Evolutionary conservation across 1,140 invertebrate species (phyloP).

Genomic region (Hylyphantes graminicola): DNA sequence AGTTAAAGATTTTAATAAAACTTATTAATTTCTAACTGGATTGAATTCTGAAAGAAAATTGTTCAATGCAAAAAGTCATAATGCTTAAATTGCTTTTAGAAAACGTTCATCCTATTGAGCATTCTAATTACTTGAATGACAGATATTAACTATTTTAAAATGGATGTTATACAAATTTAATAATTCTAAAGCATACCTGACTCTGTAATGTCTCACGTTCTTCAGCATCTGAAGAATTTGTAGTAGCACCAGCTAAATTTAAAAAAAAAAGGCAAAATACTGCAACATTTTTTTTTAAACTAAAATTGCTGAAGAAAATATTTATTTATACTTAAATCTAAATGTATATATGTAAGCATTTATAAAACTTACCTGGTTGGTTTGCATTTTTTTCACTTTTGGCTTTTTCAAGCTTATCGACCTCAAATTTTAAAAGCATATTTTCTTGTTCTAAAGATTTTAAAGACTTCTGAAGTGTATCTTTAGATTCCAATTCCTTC

Average conservation of each 20-base stretch:
- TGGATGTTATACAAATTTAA: too few species aligned
- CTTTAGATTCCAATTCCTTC: constrained; percentile 11
- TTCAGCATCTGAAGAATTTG: constrained; percentile 63
- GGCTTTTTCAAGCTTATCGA: constrained; percentile 47
- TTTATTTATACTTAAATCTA: neutral
- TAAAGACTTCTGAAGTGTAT: neutral
- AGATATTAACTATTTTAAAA: too few species aligned
- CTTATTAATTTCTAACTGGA: too few species aligned
- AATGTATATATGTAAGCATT: neutral
- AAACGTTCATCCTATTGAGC: too few species aligned
- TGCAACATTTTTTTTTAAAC: neutral
- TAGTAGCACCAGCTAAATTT: neutral
- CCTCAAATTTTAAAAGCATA: constrained; percentile 42
- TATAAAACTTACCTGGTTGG: constrained; percentile 5
- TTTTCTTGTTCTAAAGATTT: constrained; percentile 57
- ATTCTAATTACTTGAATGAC: too few species aligned
- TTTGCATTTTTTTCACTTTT: constrained; percentile 32
- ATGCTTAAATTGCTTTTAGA: too few species aligned
- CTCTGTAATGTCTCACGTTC: constrained; percentile 75
- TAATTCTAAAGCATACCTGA: constrained; percentile 54
- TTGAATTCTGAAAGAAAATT: too few species aligned
- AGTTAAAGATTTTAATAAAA: too few species aligned
- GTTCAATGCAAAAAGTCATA: too few species aligned
- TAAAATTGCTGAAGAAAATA: neutral
- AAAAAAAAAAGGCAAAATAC: neutral